Base-by-base conservation (phyloP, 64 coral and sea anemone species). In the Acropora yongei region DNA sequence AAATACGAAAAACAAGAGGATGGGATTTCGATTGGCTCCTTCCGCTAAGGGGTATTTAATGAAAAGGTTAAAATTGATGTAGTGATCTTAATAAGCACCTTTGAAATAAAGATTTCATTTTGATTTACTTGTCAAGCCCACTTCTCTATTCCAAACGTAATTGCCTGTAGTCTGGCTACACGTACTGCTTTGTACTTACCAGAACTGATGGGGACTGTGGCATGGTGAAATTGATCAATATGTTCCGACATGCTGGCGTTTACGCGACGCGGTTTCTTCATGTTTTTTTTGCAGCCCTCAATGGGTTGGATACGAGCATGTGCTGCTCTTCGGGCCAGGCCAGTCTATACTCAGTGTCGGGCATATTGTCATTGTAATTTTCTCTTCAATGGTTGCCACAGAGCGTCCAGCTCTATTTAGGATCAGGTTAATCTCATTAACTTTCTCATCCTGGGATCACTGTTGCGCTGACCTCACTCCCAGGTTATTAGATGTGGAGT, bases 291-390 rank as follows among this genome's bases (percentile, higher is more conserved):
- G 87, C 40, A 18, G 86, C 8, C 11, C 87, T 78, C 49, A 14
- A 39, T 89, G 87, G 13, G 8, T 45, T 77, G 87, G 87, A 55
- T 89, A 78, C 11, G 65, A 77, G 74, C 87, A 89, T 40, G 87
- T 89, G 9, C 12, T 89, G 44, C 87, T 89, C 50, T 89, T 89
- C 41, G 74, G 47, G 40, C 87, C 87, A 20, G 87, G 47, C 74
- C 87, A 89, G 49, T 89, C 87, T 30, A 49, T 41, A 41, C 74
- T 89, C 40, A 89, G 39, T n/a, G 11, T 41, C 18, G 1, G 51
- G 51, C 51, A 55, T 61, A 17, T 74, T 89, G 39, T 80, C 41
- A 47, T 49, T 45, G 78, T 1, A 6, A 49, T 47, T 80, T 80
- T 80, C 78, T 45, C 45, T 5, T 80, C 16, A 19, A 44, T 45